Conservation (phyloP, 2,888 invertebrate species). For the Epirrhoe alternata region DNA sequence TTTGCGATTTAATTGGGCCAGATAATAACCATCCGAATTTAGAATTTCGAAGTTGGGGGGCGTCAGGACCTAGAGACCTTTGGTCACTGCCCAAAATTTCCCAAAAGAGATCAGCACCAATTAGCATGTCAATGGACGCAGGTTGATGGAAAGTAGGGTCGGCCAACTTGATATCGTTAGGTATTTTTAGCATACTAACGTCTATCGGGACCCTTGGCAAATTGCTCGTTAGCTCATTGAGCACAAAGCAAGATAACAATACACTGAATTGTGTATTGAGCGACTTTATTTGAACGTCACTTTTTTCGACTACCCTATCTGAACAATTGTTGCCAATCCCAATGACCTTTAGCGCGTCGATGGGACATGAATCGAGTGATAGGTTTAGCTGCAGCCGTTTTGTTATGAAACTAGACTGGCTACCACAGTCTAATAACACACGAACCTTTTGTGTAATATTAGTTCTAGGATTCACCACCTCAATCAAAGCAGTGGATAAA, state of each 20-base stretch:
- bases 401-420: background rate
- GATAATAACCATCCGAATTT: background rate
- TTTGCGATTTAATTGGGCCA: conserved; percentile 1
- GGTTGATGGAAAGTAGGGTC: conserved; percentile 1
- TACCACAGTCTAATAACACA: background rate
- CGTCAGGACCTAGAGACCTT: background rate
- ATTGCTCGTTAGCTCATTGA: conserved; percentile 5
- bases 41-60: background rate
- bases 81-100: conserved; percentile 2
- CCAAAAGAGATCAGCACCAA: conserved; percentile 3
- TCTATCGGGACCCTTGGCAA: background rate
- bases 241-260: background rate
- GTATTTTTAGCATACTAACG: background rate
- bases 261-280: background rate
- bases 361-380: conserved; percentile 1
- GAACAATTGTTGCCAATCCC: conserved; percentile 2
- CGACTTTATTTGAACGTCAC: background rate
- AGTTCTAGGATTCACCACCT: background rate
- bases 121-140: background rate
- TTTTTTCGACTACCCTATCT: background rate
- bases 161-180: background rate
- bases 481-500: background rate
- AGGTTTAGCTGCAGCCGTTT: background rate
- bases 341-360: conserved; percentile 5
- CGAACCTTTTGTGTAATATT: conserved; percentile 1